Base-by-base conservation (phyloP, 2,888 invertebrate species). In the Achlya flavicornis region DNA sequence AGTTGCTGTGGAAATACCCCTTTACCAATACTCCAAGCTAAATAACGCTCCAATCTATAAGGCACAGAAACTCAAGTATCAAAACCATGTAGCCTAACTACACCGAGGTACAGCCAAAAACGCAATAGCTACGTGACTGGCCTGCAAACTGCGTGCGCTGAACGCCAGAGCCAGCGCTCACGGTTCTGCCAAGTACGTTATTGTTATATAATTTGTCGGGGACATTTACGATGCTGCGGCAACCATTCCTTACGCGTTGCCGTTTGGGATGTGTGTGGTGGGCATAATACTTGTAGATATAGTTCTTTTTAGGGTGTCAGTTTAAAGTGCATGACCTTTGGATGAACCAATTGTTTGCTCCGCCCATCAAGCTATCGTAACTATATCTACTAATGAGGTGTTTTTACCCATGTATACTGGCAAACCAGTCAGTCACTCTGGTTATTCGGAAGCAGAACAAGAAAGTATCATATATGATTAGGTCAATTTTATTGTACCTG, bases 191-290 rank as follows among this genome's bases (percentile, higher is more conserved):
- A 71, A 67, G 67, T 62, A 71, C 77, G 79, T 85, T 87, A 89
- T 89, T 90, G 89, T 90, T 89, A 90, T 88, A 80, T 89, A 85
- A 89, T 89, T 86, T 86, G 87, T 86, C 84, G 75, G 86, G 76
- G 85, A 90, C 90, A 81, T 91, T 92, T 92, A 92, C 87, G 91
- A 88, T 70, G 71, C 62, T 85, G 85, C 83, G 81, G 85, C 76
- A 77, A 74, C 79, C 85, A 78, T 87, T 78, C 61, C 79, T 85
- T 85, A 79, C 73, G 64, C 57, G 41, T 35, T 57, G 57, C 61
- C 26, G 58, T 43, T 43, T 33, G 43, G 32, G 46, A 61, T 64
- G 62, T 62, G 62, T 67, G 19, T 35, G 11, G 41, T 64, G 19
- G 19, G 46, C 60, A 33, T n/a, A 58, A 41, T 58, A 58, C 61